Base-by-base conservation (phyloP, 1,140 invertebrate genomes). In the Apolygus lucorum region DNA sequence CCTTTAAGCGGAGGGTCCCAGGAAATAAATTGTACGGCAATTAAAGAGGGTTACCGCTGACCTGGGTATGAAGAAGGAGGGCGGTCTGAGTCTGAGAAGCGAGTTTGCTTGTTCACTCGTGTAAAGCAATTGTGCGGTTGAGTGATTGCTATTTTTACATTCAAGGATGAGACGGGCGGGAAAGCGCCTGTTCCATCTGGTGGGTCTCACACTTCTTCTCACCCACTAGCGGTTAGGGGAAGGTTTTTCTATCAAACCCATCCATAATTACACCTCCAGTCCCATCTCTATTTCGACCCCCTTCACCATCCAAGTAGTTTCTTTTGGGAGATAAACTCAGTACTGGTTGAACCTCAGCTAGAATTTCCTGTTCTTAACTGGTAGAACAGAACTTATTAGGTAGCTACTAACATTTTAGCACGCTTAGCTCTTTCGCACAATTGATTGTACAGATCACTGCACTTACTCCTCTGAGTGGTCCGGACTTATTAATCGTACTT, bases 71-170 rank as follows among this genome's bases (percentile, higher is more conserved):
- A 49, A 49, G 17, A 49, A 49, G 34, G 34, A 49, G 17, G 17
- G 8, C 11, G 54, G 13, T 59, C 22, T 49, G 34, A 49, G 34
- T 11, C 8, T 8, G 54, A 59, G 54, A 59, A 24, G 11, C 8
- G 54, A 4, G 11, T 59, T 59, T 59, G 54, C 54, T 59, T 59
- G 54, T 21, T 59, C 54, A 59, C 13, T 59, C 54, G 54, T 59
- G 54, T 59, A 59, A 59, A 59, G 54, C 54, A 59, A 59, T 59
- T 59, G 54, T 59, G 22, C 22, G 22, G 54, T 59, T 17, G 54
- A 59, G 54, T 21, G 54, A 24, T 59, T 59, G 54, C 54, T 59
- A 59, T 59, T 59, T 59, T 59, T 59, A 59, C 54, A 59, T 59
- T 59, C 13, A 24, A 59, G 22, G 54, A 8, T 42, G 34, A 42